Evolutionary conservation across 2,797 vertebrate species (phyloP).

Genomic region (Columba guinea): DNA sequence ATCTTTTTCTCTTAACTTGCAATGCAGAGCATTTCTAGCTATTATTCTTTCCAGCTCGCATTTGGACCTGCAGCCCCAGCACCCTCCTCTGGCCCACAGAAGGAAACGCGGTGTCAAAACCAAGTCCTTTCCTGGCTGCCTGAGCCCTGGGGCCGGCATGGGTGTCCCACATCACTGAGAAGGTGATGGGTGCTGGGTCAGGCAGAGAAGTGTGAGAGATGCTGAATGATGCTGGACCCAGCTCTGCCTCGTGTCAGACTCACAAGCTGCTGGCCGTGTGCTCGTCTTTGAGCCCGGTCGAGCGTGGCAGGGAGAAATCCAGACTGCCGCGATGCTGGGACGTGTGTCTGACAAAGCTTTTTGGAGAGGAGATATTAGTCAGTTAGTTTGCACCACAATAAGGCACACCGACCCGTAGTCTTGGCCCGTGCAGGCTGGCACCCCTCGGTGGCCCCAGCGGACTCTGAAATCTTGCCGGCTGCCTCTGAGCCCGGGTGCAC

Average conservation of each 20-base stretch:
- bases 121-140: neutral
- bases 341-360: neutral
- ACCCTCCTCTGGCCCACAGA: neutral
- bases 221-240: neutral
- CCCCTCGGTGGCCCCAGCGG: neutral
- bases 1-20: neutral
- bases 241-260: neutral
- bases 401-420: neutral
- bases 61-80: neutral
- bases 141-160: neutral
- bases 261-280: neutral
- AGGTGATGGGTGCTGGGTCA: neutral
- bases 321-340: neutral
- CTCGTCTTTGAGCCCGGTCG: neutral
- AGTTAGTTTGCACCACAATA: neutral
- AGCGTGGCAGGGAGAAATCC: neutral
- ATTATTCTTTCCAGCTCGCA: neutral
- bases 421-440: fast-evolving
- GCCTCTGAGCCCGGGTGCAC: neutral
- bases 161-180: neutral
- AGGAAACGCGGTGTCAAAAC: neutral
- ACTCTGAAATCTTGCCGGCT: neutral
- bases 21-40: neutral
- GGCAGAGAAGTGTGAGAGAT: neutral
- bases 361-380: neutral